Base-by-base conservation (phyloP, 1,140 invertebrate species). In the Sinonovacula constricta region DNA sequence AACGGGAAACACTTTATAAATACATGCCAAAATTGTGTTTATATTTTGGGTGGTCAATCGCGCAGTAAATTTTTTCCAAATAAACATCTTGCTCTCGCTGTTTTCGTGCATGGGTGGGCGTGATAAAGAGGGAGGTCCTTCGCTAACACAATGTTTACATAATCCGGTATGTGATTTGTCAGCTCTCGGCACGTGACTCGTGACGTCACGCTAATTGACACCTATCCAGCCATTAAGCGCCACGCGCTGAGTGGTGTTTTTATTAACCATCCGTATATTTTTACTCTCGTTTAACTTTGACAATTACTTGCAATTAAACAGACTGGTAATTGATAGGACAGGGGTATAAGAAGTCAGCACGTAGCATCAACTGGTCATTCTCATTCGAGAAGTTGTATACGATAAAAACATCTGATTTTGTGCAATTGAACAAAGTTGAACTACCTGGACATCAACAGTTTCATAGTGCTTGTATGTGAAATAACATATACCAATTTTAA, bases 21-120 rank as follows among this genome's bases (percentile, higher is more conserved):
- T 54, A 49, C 39, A 75, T 57, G 72, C 66, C 72, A 75, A 75
- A 75, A 75, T 56, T 66, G 18, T 88, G 87, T 87, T 87, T 88
- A 84, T 84, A 81, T 71, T 80, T 69, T 70, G 83, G 86, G 87
- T 86, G 87, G 87, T 86, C 87, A 86, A 81, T 85, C 85, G 83
- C 83, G 83, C 75, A 68, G 83, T 80, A 81, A 74, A 77, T 81
- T 86, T 82, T 84, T 86, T 86, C 81, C 81, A 87, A 88, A 85
- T 85, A 86, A 87, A 85, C 81, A 81, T 28, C 33, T 53, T 28
- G 65, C 28, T 70, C 54, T 57, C 51, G 80, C 53, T 28, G 65
- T 31, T 70, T 53, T 57, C 51, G 80, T 51, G 79, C 85, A 66
- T 86, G 80, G 85, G 85, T 87, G 83, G 86, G 85, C 86, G 79